These are phyloP conservation scores for Lamellibrachia columna DNA, from an alignment of 2,888 invertebrate genomes.

Conservation along the genomic window DNA sequence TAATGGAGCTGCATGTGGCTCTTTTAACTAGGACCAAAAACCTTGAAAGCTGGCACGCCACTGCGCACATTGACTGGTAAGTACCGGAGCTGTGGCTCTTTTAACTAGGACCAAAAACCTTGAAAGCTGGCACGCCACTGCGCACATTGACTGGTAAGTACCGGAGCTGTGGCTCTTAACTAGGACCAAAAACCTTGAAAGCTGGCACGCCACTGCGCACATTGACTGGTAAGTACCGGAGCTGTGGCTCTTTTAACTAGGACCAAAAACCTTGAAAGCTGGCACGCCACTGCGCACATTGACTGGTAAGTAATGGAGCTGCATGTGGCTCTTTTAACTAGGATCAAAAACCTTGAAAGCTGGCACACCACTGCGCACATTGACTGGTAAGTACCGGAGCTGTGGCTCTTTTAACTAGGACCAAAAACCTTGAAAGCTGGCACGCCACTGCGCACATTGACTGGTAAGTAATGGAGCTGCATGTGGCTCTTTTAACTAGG, in stretches of 20 bases:
- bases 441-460: neutral
- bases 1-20: neutral
- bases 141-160: neutral
- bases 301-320: neutral
- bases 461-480: neutral
- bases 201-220: conserved; percentile 68
- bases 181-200: conserved; percentile 70
- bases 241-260: neutral
- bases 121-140: no score
- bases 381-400: conserved; percentile 58
- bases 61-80: conserved; percentile 69
- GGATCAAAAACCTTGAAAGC: conserved; percentile 71
- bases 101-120: neutral
- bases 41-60: conserved; percentile 72
- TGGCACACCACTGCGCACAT: conserved; percentile 68
- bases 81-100: conserved; percentile 22
- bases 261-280: neutral
- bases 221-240: conserved; percentile 61
- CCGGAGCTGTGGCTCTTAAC: neutral
- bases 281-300: neutral
- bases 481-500: neutral
- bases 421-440: neutral
- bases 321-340: neutral
- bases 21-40: neutral
- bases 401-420: neutral